Evolutionary conservation across 2,797 vertebrate species (phyloP).

Genomic region (Oophaga sylvatica): DNA sequence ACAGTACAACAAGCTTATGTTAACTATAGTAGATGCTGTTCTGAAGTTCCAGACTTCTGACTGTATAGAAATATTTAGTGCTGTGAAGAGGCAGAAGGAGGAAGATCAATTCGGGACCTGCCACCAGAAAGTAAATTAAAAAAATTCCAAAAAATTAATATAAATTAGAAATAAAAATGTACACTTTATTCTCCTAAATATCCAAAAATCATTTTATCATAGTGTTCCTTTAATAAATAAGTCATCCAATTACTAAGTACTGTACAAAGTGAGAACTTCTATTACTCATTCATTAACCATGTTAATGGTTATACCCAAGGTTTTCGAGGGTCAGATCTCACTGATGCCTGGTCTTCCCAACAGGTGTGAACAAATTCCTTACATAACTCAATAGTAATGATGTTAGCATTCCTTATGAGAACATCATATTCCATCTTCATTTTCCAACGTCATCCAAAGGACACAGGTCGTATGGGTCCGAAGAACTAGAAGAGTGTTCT

Average conservation of each 20-base stretch:
- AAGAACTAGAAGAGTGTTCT: background rate
- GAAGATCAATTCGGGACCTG: too few species aligned
- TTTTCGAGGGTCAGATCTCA: background rate
- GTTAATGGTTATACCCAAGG: background rate
- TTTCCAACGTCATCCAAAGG: background rate
- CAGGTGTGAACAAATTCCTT: constrained; percentile 41
- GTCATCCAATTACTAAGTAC: too few species aligned
- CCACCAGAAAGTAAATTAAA: too few species aligned
- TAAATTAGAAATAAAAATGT: too few species aligned
- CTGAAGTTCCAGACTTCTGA: too few species aligned
- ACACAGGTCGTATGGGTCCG: background rate
- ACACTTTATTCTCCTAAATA: too few species aligned
- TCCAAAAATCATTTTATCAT: background rate
- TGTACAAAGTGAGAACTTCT: background rate
- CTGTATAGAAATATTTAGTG: too few species aligned
- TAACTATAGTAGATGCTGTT: too few species aligned
- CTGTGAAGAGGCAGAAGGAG: too few species aligned
- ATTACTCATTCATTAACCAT: constrained; percentile 28
- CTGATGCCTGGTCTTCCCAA: background rate
- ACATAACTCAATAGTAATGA: background rate
- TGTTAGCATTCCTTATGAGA: constrained; percentile 33
- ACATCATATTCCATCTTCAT: background rate
- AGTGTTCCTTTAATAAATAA: background rate
- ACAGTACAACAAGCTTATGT: too few species aligned
- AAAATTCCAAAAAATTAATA: too few species aligned